Conservation (phyloP, 2,888 invertebrate genomes). For the Hydrotaea diabolus region DNA sequence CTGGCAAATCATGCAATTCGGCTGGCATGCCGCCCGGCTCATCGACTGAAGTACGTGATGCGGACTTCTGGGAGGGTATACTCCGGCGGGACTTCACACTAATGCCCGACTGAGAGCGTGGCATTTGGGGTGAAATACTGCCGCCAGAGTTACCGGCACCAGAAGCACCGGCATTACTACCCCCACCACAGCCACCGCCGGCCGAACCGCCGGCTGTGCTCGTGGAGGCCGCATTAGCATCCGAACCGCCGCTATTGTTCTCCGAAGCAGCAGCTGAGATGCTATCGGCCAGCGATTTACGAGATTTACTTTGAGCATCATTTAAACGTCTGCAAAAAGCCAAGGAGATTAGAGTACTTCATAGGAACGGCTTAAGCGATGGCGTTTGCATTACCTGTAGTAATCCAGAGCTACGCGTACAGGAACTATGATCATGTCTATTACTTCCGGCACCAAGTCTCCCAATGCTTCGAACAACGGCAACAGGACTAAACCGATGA, state of each 20-base stretch:
- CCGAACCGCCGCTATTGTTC: slow-evolving; percentile 78
- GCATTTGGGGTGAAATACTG: slow-evolving; percentile 80
- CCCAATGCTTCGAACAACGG: slow-evolving; percentile 90
- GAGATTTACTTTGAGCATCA: slow-evolving; percentile 80
- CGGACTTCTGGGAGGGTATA: slow-evolving; percentile 81
- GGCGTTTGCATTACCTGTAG: slow-evolving; percentile 76
- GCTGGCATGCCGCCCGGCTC: slow-evolving; percentile 81
- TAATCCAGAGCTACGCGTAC: slow-evolving; percentile 81
- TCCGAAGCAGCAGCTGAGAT: slow-evolving; percentile 76
- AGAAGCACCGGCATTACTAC: slow-evolving; percentile 57
- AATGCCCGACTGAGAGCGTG: slow-evolving; percentile 82
- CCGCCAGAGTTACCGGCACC: slow-evolving; percentile 72
- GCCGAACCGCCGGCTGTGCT: slow-evolving; percentile 65
- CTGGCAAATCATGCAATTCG: slow-evolving; percentile 82
- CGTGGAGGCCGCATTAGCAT: slow-evolving; percentile 70
- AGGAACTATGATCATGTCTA: slow-evolving; percentile 82
- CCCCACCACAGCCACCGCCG: slow-evolving; percentile 58
- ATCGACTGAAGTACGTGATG: slow-evolving; percentile 83
- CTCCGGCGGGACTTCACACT: slow-evolving; percentile 83
- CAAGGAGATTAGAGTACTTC: background rate
- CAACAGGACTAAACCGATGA: slow-evolving; percentile 90
- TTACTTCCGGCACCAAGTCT: slow-evolving; percentile 87
- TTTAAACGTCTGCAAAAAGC: slow-evolving; percentile 77
- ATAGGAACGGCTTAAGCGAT: background rate
- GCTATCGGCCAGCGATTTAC: slow-evolving; percentile 80